Conservation (phyloP, 2,113 vertebrate genomes). For the Delphinapterus leucas region DNA sequence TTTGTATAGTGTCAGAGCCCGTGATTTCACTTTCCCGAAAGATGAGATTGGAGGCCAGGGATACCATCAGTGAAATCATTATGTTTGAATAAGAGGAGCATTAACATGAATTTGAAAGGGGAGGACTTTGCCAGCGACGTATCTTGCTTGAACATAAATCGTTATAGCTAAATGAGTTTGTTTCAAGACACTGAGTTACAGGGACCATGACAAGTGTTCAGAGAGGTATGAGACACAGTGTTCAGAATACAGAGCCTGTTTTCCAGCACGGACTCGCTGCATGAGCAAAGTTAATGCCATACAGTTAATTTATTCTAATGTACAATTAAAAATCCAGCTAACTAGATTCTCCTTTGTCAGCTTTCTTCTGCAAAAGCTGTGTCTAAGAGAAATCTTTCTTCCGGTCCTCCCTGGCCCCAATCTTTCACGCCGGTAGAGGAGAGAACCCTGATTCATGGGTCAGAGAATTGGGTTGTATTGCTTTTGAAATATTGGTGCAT, state of each 20-base stretch:
- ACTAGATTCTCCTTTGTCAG: slow-evolving; percentile 40
- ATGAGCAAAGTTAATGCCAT: not conserved
- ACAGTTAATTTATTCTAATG: slow-evolving; percentile 29
- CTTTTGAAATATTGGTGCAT: slow-evolving; percentile 65
- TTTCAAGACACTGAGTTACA: not conserved
- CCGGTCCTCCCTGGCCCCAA: slow-evolving; percentile 8
- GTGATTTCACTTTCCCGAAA: not conserved
- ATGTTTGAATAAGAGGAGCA: not conserved
- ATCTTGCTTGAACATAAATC: slow-evolving; percentile 9
- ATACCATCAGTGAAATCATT: not conserved
- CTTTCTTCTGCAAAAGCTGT: slow-evolving; percentile 37
- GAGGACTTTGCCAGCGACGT: not conserved
- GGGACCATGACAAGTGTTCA: not conserved
- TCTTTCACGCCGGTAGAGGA: slow-evolving; percentile 54
- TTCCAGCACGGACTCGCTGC: not conserved
- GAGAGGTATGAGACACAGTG: not conserved
- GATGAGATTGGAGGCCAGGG: not conserved
- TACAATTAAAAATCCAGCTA: slow-evolving; percentile 49
- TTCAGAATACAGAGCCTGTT: not conserved
- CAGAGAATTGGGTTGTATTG: slow-evolving; percentile 62
- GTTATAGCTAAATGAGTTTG: not conserved
- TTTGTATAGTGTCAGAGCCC: not conserved
- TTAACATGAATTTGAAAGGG: not conserved
- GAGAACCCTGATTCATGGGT: slow-evolving; percentile 63
- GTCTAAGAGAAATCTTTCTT: slow-evolving; percentile 25